Evolutionary conservation across 2,113 vertebrate genomes (phyloP).

Genomic region (Aptenodytes forsteri): DNA sequence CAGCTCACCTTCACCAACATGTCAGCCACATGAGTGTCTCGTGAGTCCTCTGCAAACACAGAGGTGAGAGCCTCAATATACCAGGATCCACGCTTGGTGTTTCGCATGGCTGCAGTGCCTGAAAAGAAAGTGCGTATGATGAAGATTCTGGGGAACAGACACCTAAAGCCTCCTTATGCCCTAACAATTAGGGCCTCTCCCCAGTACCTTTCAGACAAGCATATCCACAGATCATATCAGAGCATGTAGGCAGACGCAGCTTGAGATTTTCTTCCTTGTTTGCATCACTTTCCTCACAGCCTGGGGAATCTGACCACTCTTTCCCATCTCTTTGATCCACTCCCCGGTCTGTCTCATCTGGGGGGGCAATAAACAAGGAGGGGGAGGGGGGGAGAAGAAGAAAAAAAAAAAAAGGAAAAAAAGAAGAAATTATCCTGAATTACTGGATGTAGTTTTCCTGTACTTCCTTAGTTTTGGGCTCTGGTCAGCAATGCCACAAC

Average conservation of each 20-base stretch:
- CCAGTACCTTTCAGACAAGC: constrained; percentile 92
- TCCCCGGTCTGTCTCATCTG: constrained; percentile 84
- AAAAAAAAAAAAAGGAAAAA: too few relatives aligned
- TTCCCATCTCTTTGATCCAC: constrained; percentile 92
- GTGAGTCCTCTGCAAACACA: constrained; percentile 83
- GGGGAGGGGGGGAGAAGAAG: background rate
- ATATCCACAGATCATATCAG: constrained; percentile 96
- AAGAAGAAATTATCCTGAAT: background rate
- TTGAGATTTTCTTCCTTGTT: constrained; percentile 79
- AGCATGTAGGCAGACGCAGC: constrained; percentile 89
- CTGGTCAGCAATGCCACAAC: background rate
- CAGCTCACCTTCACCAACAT: constrained; percentile 90
- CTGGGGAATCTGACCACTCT: constrained; percentile 68
- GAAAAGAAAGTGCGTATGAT: background rate
- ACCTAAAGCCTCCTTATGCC: background rate
- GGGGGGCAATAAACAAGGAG: background rate
- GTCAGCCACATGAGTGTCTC: constrained; percentile 90
- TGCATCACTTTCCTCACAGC: constrained; percentile 87
- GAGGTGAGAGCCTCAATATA: constrained; percentile 89
- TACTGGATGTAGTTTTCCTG: background rate
- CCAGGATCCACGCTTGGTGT: constrained; percentile 96
- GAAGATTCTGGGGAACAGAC: background rate
- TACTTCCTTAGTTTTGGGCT: background rate
- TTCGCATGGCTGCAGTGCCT: constrained; percentile 95
- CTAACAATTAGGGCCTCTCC: background rate